Evolutionary conservation across 1,140 invertebrate genomes (phyloP), one percentile per base, ranked within the genome.

Genomic region (Philotrypesis tridentata): DNA sequence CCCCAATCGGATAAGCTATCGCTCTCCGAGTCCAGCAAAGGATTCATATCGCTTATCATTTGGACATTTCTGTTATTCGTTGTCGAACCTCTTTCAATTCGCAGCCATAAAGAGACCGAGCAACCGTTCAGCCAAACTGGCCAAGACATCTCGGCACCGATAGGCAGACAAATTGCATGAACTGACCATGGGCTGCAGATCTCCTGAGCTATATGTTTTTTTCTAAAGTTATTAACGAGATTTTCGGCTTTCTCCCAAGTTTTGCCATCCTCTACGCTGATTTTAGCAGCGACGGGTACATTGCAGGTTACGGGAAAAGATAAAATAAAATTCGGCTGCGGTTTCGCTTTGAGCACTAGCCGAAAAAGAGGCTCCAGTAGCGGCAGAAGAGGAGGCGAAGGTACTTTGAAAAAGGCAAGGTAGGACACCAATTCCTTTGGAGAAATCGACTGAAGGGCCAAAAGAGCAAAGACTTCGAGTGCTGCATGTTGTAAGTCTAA

Each of bases 121-220:
- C 94, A 95, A 11, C 95, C 94, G 25, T 93, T 92, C 55, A 93
- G 86, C 94, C 94, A 95, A 60, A 94, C 91, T 25, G 93, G 92
- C 94, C 92, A 94, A 74, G 89, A 90, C 77, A 92, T 86, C 87
- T 92, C 92, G 21, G 88, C 91, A 73, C 93, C 93, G 84, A 92
- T 88, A 23, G 89, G 94, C 85, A 92, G 74, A 82, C 89, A 93
- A 29, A 86, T 86, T 76, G 93, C 93, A 75, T 92, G 90, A 1
- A 90, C 86, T 2, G 92, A 92, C 93, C 93, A 94, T 1, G 92
- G 91, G 73, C 92, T 93, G 48, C 88, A 90, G 63, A 92, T 89
- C 23, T 89, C 89, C 9, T 85, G 80, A 4, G 82, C 74, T 0
- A 90, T 37, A 80, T 92, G 91, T 79, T 88, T 89, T 25, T 86